Base-by-base conservation (phyloP, 2,113 vertebrate species). In the Danionella cerebrum region DNA sequence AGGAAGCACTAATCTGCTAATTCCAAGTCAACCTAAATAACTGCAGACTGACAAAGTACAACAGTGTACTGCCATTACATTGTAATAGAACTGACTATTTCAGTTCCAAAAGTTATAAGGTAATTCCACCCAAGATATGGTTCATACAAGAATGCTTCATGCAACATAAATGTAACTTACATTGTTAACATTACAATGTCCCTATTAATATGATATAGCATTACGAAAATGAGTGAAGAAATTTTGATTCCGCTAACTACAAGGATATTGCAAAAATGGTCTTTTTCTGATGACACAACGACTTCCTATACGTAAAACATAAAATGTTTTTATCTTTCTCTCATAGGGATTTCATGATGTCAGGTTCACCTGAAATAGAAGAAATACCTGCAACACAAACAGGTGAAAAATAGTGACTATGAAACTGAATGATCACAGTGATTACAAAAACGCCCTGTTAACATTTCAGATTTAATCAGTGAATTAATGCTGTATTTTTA, bases 321-420 rank as follows among this genome's bases (percentile, higher is more conserved):
- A n/a, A n/a, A n/a, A n/a, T n/a, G n/a, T n/a, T n/a, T n/a, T n/a
- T n/a, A n/a, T n/a, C n/a, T n/a, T n/a, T n/a, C n/a, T n/a, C 33
- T 8, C 9, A 44, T 22, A 35, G 27, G 60, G 2, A 29, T 48
- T 22, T 18, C 36, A 66, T 24, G 22, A 80, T 80, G 76, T 80
- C 75, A 19, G 63, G 75, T 21, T 76, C 89, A 73, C 87, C 86
- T 41, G 88, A 69, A n/a, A 75, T 71, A 44, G 77, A 92, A 33
- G 91, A 93, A 83, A 80, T 86, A 66, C 84, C 90, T 57, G 89
- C 89, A 1, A 84, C 79, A 51, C 90, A 91, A 39, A 93, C 92
- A 88, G 92, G 92, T 87, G 10, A 33, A 39, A 48, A 27, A 45
- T 19, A 41, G 24, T 63, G 13, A 19, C 2, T 35, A 10, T 9